Evolutionary conservation across 2,113 vertebrate species (phyloP), one percentile per base, ranked within the genome.

Genomic region (Sakesphorus luctuosus): DNA sequence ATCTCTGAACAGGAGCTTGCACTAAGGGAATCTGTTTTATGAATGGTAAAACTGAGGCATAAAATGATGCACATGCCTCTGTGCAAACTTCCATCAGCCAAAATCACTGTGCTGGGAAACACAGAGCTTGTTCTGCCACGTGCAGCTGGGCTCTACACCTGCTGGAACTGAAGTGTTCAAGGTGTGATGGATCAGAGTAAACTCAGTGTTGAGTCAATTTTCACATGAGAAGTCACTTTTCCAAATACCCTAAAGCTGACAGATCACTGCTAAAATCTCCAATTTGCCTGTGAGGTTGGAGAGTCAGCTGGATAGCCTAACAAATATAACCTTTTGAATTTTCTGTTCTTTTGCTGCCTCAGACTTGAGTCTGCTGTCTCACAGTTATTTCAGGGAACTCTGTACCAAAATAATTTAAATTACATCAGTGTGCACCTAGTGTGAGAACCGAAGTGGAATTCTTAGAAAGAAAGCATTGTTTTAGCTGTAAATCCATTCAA

Each of bases 381-480:
- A 36, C 23, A 65, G 35, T 62, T 92, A 50, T 69, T 88, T 15
- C 13, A n/a, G 7, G 23, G 18, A 83, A 63, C 33, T 35, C 65
- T 68, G 26, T 50, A 84, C 36, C 36, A 59, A 52, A 90, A 40
- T 63, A 0, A 0, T 83, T 92, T 53, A 43, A 95, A 90, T 80
- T 58, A 36, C 18, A 33, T 46, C 53, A 29, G 15, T 52, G 74
- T 76, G 20, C 38, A 87, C 21, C 38, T 49, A 56, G 28, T 67
- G 17, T 55, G 67, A 93, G 72, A 50, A n/a, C 44, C 84, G 62
- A 86, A 84, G 6, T n/a, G 40, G 35, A 6, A 56, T 85, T 78
- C 85, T 89, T 92, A 74, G 59, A 93, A 83, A 92, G 36, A 71
- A 65, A 74, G 7, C 47, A 68, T 91, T 95, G 59, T 63, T 91